Base-by-base conservation (phyloP, 35 echinoderm and acorn worm species). In the Ophiothrix spiculata region DNA sequence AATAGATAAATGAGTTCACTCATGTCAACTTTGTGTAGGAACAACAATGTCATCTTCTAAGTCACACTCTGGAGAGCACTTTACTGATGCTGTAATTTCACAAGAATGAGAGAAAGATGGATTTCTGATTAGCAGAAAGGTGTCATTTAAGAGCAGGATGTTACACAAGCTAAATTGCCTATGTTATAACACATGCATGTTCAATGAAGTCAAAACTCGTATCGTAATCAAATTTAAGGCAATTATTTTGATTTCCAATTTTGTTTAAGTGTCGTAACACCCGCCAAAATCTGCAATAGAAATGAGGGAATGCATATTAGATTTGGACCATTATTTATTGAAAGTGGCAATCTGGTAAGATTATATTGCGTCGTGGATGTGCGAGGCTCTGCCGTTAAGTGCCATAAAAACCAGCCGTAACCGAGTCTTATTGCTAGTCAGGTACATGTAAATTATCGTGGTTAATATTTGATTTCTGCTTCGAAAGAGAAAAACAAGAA, bases 191-290 rank as follows among this genome's bases (percentile, higher is more conserved):
- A n/a, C 29, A 69, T 25, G 60, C 29, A 28, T 69, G 60, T 28
- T 69, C 60, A 69, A 28, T 69, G 16, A 69, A 69, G 60, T 69
- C 25, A 69, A 19, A n/a, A 69, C 60, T 28, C 60, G 29, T 69
- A 69, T 69, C 60, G 16, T 10, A 28, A 69, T 69, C 60, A 69
- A 69, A 69, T 69, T 49, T 69, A n/a, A n/a, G 60, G 60, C 60
- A 69, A 69, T 69, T 69, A 69, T 69, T 69, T 69, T 69, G 60
- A 69, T 69, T 69, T n/a, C 60, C 60, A 49, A 69, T 69, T 69
- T 69, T 69, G 16, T n/a, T 25, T 25, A 69, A 69, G 60, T 69
- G 60, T 69, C 3, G 17, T 69, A 69, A 28, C 6, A 28, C 17
- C 16, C 60, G 60, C 17, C 17, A 28, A 69, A 69, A 69, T 15